Percentiles rank a stretch among this genome's conserved stretches.
phyloP scores from a whole-genome alignment of 2,797 vertebrate species.

The Microchirus variegatus region DNA sequence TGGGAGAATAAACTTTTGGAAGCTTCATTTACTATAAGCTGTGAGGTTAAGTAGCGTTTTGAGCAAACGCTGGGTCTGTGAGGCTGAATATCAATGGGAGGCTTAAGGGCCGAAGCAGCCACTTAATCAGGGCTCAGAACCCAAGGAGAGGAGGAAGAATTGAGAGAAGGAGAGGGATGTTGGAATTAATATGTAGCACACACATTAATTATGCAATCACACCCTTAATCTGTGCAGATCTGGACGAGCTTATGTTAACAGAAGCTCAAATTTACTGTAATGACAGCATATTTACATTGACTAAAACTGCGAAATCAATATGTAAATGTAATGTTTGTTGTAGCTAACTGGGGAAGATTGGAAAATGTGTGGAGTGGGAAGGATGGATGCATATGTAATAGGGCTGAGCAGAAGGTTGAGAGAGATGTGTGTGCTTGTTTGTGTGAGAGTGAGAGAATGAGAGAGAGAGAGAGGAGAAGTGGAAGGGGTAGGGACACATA shows the following conservation, averaged over 20 bases:
- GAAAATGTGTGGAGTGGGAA: slow-evolving; percentile 81
- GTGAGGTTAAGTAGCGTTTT: slow-evolving; percentile 85
- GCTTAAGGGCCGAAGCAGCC: slow-evolving; percentile 81
- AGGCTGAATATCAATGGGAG: slow-evolving; percentile 84
- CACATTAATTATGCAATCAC: slow-evolving; percentile 96
- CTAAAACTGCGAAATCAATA: slow-evolving; percentile 99
- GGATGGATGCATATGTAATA: slow-evolving; percentile 87
- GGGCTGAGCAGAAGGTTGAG: slow-evolving; percentile 74
- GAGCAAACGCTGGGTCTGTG: slow-evolving; percentile 80
- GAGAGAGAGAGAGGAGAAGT: slow-evolving; percentile 34
- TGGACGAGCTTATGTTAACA: slow-evolving; percentile 99
- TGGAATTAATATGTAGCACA: slow-evolving; percentile 90
- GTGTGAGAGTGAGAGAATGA: slow-evolving; percentile 17
- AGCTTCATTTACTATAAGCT: slow-evolving; percentile 83
- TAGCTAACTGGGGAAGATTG: slow-evolving; percentile 96
- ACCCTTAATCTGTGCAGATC: slow-evolving; percentile 95
- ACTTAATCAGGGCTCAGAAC: slow-evolving; percentile 83
- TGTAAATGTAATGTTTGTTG: slow-evolving; percentile 99
- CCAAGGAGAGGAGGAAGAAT: slow-evolving; percentile 78
- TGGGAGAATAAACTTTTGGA: slow-evolving; percentile 78
- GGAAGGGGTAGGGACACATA: slow-evolving; percentile 75
- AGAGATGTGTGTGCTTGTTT: slow-evolving; percentile 55
- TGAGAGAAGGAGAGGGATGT: slow-evolving; percentile 70
- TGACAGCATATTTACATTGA: slow-evolving; percentile 99
- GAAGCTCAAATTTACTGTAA: slow-evolving; percentile 99